These are phyloP conservation scores for Sylvilagus floridanus DNA, from an alignment of 2,797 vertebrate genomes.

Conservation along the genomic window DNA sequence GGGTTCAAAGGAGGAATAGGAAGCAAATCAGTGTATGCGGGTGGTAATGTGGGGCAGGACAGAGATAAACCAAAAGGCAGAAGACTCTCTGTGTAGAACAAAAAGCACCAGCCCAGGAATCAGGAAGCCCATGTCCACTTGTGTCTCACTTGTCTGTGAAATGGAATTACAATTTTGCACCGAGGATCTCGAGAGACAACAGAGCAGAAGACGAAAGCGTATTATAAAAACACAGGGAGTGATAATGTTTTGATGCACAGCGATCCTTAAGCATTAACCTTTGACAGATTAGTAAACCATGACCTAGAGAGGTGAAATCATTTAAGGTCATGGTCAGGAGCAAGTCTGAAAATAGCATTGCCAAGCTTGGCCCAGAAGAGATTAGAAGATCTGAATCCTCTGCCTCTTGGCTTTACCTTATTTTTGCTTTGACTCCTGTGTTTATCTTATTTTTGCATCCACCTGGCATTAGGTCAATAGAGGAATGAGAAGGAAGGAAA, in stretches of 20 bases:
- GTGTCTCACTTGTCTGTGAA: slow-evolving; percentile 37
- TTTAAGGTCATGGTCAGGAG: slow-evolving; percentile 22
- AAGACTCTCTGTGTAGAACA: neutral
- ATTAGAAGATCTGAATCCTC: slow-evolving; percentile 45
- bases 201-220: neutral
- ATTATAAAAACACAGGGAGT: neutral
- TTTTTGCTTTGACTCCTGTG: neutral
- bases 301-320: slow-evolving; percentile 45
- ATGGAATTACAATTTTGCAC: slow-evolving; percentile 15
- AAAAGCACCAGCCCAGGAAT: neutral
- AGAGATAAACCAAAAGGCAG: neutral
- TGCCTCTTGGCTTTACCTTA: slow-evolving; percentile 23
- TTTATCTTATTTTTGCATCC: neutral
- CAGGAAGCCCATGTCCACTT: slow-evolving; percentile 20
- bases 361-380: neutral
- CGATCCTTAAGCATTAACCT: slow-evolving; percentile 44
- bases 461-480: slow-evolving; percentile 3
- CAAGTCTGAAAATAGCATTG: slow-evolving; percentile 39
- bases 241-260: slow-evolving; percentile 38
- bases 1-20: slow-evolving; percentile 22
- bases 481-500: slow-evolving; percentile 47
- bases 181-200: slow-evolving; percentile 40
- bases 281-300: slow-evolving; percentile 50
- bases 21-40: neutral
- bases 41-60: slow-evolving; percentile 10